A percentile compares a stretch with the other conserved stretches of the same genome.
Evolutionary conservation across 2,113 vertebrate genomes (phyloP).

Genomic region (Oryzias javanicus): DNA sequence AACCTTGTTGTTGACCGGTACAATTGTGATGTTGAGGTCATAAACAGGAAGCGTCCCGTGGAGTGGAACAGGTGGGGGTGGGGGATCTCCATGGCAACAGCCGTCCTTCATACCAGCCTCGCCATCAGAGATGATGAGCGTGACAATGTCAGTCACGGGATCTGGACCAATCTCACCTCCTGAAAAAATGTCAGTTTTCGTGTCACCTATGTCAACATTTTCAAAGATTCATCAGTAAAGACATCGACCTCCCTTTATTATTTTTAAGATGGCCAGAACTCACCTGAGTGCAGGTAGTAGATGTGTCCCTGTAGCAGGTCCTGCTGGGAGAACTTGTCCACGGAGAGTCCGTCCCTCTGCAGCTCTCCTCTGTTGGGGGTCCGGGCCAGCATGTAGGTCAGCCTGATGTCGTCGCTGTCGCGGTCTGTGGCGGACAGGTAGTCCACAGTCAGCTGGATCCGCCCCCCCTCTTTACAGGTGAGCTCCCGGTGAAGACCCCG

Average conservation of each 20-base stretch:
- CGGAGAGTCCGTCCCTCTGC: constrained; percentile 50
- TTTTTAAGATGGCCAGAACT: background rate
- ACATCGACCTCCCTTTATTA: too few relatives aligned
- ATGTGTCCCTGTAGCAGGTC: constrained; percentile 73
- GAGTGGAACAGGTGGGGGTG: constrained; percentile 62
- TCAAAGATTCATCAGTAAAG: too few relatives aligned
- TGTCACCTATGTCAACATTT: too few relatives aligned
- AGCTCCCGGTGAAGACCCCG: constrained; percentile 56
- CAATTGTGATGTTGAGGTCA: constrained; percentile 74
- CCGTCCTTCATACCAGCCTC: constrained; percentile 50
- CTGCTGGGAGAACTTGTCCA: constrained; percentile 75
- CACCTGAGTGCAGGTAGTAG: constrained; percentile 73
- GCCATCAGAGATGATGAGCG: constrained; percentile 75
- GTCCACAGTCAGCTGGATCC: constrained; percentile 63
- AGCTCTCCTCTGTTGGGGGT: constrained; percentile 58
- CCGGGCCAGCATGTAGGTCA: constrained; percentile 67
- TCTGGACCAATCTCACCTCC: constrained; percentile 74
- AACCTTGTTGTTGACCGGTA: constrained; percentile 73
- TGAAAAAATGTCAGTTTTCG: constrained; percentile 1
- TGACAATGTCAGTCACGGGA: constrained; percentile 51
- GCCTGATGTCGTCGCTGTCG: constrained; percentile 67
- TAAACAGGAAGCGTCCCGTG: constrained; percentile 74
- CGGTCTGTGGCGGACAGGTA: constrained; percentile 71
- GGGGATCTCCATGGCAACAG: constrained; percentile 68
- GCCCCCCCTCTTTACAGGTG: constrained; percentile 58